Evolutionary conservation across 2,797 vertebrate genomes (phyloP).

Genomic region (Gobionotothen gibberifrons): DNA sequence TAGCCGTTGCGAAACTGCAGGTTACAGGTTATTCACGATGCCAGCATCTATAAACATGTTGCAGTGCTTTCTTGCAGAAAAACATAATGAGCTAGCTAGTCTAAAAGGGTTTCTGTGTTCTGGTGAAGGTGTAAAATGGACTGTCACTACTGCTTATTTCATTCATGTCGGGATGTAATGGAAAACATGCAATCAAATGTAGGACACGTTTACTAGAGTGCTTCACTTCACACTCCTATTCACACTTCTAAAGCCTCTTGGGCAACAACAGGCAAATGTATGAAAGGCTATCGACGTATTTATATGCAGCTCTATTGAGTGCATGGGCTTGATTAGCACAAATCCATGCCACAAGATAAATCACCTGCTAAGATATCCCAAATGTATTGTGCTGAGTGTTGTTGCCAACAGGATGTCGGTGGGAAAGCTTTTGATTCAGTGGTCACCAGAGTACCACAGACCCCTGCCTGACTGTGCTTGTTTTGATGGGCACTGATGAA

Average conservation of each 20-base stretch:
- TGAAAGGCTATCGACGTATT: slow-evolving; percentile 76
- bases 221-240: slow-evolving; percentile 76
- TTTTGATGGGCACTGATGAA: slow-evolving; percentile 82
- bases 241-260: slow-evolving; percentile 75
- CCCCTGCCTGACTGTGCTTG: slow-evolving; percentile 59
- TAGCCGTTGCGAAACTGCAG: slow-evolving; percentile 58
- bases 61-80: slow-evolving; percentile 76
- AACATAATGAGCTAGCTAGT: slow-evolving; percentile 77
- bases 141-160: slow-evolving; percentile 82
- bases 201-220: slow-evolving; percentile 76
- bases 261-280: slow-evolving; percentile 72
- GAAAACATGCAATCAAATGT: slow-evolving; percentile 84
- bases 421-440: slow-evolving; percentile 64
- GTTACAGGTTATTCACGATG: slow-evolving; percentile 67
- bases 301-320: slow-evolving; percentile 57
- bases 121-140: slow-evolving; percentile 83
- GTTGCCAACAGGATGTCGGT: slow-evolving; percentile 50
- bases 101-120: slow-evolving; percentile 82
- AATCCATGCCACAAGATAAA: slow-evolving; percentile 62
- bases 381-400: slow-evolving; percentile 40
- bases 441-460: slow-evolving; percentile 53
- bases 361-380: slow-evolving; percentile 44
- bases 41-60: slow-evolving; percentile 67
- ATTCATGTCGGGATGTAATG: slow-evolving; percentile 75
- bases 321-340: slow-evolving; percentile 67